phyloP scores from a whole-genome alignment of 2,797 vertebrate species.

The Hippoglossus hippoglossus region DNA sequence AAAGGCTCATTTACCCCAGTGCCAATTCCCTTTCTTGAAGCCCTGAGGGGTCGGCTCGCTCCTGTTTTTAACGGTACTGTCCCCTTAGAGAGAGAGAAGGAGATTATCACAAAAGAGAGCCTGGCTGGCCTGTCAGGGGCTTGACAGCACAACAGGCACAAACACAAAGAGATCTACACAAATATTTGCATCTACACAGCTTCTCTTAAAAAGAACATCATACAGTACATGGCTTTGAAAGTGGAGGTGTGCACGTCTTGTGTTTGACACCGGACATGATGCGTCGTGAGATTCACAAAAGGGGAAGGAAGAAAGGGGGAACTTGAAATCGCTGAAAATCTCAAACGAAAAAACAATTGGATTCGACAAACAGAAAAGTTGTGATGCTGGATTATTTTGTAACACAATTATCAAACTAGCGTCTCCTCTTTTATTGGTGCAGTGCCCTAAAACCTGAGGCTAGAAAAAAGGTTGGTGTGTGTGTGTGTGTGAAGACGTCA shows the following conservation, averaged over 20 bases:
- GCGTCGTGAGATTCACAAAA: slow-evolving; percentile 43
- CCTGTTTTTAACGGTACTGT: slow-evolving; percentile 89
- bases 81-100: slow-evolving; percentile 88
- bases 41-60: slow-evolving; percentile 87
- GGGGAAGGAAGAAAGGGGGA: slow-evolving; percentile 43
- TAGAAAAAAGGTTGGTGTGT: slow-evolving; percentile 3
- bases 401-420: slow-evolving; percentile 11
- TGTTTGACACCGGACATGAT: slow-evolving; percentile 12
- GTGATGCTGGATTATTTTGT: not conserved
- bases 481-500: slow-evolving; percentile 41
- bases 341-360: slow-evolving; percentile 20
- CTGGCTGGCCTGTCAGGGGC: slow-evolving; percentile 58
- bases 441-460: slow-evolving; percentile 15
- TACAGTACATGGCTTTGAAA: slow-evolving; percentile 20
- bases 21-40: slow-evolving; percentile 90
- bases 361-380: slow-evolving; percentile 20
- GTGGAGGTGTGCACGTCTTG: slow-evolving; percentile 20
- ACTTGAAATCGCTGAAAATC: slow-evolving; percentile 35
- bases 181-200: slow-evolving; percentile 54
- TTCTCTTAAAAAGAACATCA: slow-evolving; percentile 41
- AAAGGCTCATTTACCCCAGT: slow-evolving; percentile 89
- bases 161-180: slow-evolving; percentile 67
- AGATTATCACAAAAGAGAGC: slow-evolving; percentile 80
- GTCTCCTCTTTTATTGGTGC: not conserved
- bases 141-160: slow-evolving; percentile 70